Percentiles rank a stretch among this genome's conserved stretches.
phyloP scores from a whole-genome alignment of 2,113 vertebrate species.

The Melanerpes formicivorus region DNA sequence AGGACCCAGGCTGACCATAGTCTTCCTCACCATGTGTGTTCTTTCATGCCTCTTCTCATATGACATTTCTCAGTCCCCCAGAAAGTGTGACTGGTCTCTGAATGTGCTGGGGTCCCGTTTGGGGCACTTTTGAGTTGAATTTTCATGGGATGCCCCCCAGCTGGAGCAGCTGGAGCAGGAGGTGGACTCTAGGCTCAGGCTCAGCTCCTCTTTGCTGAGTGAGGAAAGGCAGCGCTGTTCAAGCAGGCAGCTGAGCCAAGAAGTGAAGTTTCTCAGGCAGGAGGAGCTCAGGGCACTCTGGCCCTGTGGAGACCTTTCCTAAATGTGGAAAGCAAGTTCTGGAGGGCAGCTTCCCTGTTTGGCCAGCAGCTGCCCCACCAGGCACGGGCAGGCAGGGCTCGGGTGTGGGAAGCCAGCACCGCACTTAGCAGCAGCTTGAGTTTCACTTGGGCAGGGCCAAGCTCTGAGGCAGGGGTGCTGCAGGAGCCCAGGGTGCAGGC shows the following conservation, averaged over 20 bases:
- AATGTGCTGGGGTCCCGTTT: not conserved
- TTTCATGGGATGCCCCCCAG: not conserved
- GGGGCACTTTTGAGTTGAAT: not conserved
- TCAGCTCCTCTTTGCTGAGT: not conserved
- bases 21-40: not conserved
- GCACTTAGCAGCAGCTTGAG: not conserved
- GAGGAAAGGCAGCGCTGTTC: not conserved
- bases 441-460: rapidly evolving
- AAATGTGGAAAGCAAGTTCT: not conserved
- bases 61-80: rapidly evolving
- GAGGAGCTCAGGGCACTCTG: not conserved
- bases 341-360: not conserved
- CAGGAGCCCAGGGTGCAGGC: rapidly evolving
- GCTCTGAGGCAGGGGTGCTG: rapidly evolving
- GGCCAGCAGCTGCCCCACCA: not conserved
- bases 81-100: rapidly evolving
- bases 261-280: not conserved
- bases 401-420: slow-evolving; percentile 6
- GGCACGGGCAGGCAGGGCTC: not conserved
- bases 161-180: not conserved
- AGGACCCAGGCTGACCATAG: not conserved
- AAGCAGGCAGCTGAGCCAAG: rapidly evolving
- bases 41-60: not conserved
- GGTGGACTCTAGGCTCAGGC: rapidly evolving
- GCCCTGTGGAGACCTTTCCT: not conserved